Evolutionary conservation across 1,140 invertebrate genomes (phyloP).

Genomic region (Asbolus verrucosus): DNA sequence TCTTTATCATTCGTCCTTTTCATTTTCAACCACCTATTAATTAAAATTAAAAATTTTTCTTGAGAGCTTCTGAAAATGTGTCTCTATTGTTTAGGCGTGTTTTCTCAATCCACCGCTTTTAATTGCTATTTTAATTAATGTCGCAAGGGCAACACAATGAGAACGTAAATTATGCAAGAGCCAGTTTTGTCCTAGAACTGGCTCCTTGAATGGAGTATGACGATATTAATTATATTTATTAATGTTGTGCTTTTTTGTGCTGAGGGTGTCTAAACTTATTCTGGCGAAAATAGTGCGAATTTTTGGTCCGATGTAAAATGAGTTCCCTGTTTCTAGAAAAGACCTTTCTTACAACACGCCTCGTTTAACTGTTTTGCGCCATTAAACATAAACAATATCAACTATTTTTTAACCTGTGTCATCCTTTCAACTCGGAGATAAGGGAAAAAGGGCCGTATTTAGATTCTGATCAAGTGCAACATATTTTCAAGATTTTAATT

Average conservation of each 20-base stretch:
- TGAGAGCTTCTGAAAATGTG: constrained; percentile 31
- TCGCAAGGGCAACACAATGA: constrained; percentile 33
- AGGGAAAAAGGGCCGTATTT: constrained; percentile 1
- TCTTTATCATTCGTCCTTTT: constrained; percentile 10
- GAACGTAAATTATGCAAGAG: constrained; percentile 34
- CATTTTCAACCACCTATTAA: constrained; percentile 31
- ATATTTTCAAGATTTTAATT: background rate
- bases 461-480: constrained; percentile 7
- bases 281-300: constrained; percentile 14
- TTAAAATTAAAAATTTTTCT: constrained; percentile 39
- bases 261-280: background rate
- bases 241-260: constrained; percentile 15
- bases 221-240: constrained; percentile 34
- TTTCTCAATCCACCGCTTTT: constrained; percentile 28
- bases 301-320: constrained; percentile 7
- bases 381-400: constrained; percentile 36
- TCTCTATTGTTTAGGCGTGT: constrained; percentile 38
- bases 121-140: constrained; percentile 39
- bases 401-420: constrained; percentile 7
- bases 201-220: constrained; percentile 21
- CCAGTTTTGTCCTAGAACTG: constrained; percentile 29
- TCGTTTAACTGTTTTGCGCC: constrained; percentile 22
- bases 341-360: background rate
- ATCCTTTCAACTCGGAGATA: constrained; percentile 1
- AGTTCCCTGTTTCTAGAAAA: background rate